phyloP scores from a whole-genome alignment of 1,140 invertebrate genomes.

The Papilio helenus region DNA sequence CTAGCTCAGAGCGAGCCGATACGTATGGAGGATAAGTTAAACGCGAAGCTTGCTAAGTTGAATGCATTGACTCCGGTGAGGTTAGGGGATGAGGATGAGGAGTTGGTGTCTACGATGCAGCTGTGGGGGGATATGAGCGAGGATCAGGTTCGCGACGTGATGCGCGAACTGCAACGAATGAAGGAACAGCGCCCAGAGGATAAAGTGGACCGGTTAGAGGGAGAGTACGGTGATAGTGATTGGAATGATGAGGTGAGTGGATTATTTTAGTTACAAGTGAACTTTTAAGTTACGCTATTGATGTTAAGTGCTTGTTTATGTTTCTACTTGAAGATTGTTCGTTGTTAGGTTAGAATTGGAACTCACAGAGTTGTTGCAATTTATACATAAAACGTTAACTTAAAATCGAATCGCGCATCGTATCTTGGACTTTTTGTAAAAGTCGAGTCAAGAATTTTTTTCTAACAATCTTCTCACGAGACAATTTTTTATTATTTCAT shows the following conservation, averaged over 20 bases:
- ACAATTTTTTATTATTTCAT: too few relatives aligned
- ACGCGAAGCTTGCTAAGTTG: constrained; percentile 64
- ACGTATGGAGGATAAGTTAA: constrained; percentile 52
- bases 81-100: constrained; percentile 65
- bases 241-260: constrained; percentile 71
- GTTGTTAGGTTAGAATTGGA: too few relatives aligned
- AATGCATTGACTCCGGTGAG: constrained; percentile 60
- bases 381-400: background rate
- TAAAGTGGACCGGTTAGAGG: constrained; percentile 55
- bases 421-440: too few relatives aligned
- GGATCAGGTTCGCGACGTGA: constrained; percentile 60
- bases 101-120: constrained; percentile 65
- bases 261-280: background rate
- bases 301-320: too few relatives aligned
- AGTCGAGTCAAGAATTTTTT: too few relatives aligned
- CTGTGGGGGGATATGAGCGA: constrained; percentile 61
- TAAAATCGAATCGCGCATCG: too few relatives aligned
- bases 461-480: too few relatives aligned
- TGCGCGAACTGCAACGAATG: constrained; percentile 62
- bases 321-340: too few relatives aligned
- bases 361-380: too few relatives aligned
- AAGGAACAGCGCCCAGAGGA: constrained; percentile 52
- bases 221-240: constrained; percentile 56
- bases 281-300: background rate
- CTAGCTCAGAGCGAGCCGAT: constrained; percentile 44